Conservation (phyloP, 2,113 vertebrate genomes). For the Narcine bancroftii region DNA sequence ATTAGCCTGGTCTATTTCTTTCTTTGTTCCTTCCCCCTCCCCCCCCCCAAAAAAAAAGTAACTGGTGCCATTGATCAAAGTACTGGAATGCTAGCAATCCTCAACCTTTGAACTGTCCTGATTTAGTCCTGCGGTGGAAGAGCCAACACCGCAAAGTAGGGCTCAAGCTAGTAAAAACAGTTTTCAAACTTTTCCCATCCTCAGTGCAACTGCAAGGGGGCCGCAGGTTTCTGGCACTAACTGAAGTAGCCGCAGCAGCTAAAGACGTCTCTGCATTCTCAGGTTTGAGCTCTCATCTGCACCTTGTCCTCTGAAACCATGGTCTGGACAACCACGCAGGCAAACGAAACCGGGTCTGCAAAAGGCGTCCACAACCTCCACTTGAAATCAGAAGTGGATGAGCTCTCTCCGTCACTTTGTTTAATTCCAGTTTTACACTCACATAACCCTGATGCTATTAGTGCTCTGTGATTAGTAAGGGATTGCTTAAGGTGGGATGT, state of each 20-base stretch:
- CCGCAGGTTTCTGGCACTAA: background rate
- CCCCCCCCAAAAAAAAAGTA: conserved; percentile 50
- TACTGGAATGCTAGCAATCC: conserved; percentile 52
- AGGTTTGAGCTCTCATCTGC: background rate
- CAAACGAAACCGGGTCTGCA: background rate
- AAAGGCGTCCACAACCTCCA: background rate
- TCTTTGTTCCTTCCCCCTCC: conserved; percentile 41
- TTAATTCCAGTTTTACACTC: no score
- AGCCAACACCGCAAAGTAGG: conserved; percentile 43
- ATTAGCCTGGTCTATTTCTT: conserved; percentile 51
- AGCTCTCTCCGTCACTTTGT: no score
- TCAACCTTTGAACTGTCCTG: conserved; percentile 50
- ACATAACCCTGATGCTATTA: no score
- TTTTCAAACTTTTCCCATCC: background rate
- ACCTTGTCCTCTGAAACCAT: background rate
- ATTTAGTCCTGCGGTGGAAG: conserved; percentile 46
- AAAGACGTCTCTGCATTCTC: background rate
- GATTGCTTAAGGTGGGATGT: no score
- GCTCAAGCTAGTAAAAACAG: background rate
- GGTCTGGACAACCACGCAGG: no score
- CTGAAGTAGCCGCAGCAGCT: background rate
- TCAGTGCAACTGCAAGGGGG: background rate
- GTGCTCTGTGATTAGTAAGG: no score
- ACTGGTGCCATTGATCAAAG: conserved; percentile 57
- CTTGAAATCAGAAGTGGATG: no score